Percentiles rank a stretch among this genome's conserved stretches.
Evolutionary conservation across 2,888 invertebrate species (phyloP).

Genomic region (Psococerastis gibbosa): DNA sequence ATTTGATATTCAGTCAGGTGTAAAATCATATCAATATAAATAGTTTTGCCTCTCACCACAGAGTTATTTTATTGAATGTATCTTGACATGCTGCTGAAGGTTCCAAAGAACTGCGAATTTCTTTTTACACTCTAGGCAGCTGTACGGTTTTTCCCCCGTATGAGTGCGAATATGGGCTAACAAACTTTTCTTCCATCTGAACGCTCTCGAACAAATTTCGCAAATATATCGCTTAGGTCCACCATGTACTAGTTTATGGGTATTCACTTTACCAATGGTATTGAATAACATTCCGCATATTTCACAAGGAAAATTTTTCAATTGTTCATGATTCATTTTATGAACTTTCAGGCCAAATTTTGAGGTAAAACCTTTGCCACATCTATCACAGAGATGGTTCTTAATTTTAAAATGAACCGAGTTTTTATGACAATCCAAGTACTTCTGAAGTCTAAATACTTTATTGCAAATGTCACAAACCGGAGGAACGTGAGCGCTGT

Average conservation of each 20-base stretch:
- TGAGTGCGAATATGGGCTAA: slow-evolving; percentile 3
- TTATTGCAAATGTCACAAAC: slow-evolving; percentile 4
- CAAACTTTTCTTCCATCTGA: slow-evolving; percentile 8
- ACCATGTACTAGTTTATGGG: slow-evolving; percentile 5
- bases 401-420: slow-evolving; percentile 7
- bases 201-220: slow-evolving; percentile 5
- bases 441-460: slow-evolving; percentile 3
- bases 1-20: no score
- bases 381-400: slow-evolving; percentile 2
- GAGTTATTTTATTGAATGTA: no score
- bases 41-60: no score
- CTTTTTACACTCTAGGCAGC: background rate
- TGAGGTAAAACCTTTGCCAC: slow-evolving; percentile 5
- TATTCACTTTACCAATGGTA: slow-evolving; percentile 5
- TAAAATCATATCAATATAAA: no score
- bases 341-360: slow-evolving; percentile 3
- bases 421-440: slow-evolving; percentile 4
- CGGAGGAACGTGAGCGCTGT: background rate
- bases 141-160: slow-evolving; percentile 2
- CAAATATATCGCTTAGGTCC: slow-evolving; percentile 6
- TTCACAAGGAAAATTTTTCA: slow-evolving; percentile 6
- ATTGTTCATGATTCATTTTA: slow-evolving; percentile 1
- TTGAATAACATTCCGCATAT: slow-evolving; percentile 1
- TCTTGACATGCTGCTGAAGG: slow-evolving; percentile 4
- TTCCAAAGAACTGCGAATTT: slow-evolving; percentile 3